A percentile compares a stretch with the other conserved stretches of the same genome.
Evolutionary conservation across 2,888 invertebrate genomes (phyloP).

Genomic region (Drosophila subquinaria): DNA sequence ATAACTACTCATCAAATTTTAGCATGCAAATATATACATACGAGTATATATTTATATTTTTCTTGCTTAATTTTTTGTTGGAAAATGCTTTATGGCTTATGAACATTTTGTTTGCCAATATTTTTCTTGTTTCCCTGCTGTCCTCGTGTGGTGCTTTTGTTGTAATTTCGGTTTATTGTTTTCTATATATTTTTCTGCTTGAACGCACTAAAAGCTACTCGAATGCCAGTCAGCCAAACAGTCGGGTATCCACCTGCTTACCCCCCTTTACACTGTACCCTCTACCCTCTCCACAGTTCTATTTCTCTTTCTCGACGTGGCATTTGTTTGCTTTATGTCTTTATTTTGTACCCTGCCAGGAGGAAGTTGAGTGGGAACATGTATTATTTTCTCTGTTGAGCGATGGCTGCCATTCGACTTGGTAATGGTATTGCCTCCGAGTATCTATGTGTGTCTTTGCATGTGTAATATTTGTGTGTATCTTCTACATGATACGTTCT

Average conservation of each 20-base stretch:
- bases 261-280: neutral
- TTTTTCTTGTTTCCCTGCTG: constrained; percentile 34
- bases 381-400: constrained; percentile 63
- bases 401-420: constrained; percentile 66
- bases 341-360: constrained; percentile 65
- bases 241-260: constrained; percentile 20
- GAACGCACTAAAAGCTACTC: constrained; percentile 80
- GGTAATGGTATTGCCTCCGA: constrained; percentile 46
- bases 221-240: constrained; percentile 68
- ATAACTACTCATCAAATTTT: constrained; percentile 77
- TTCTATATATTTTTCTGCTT: constrained; percentile 81
- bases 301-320: constrained; percentile 33
- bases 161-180: constrained; percentile 79
- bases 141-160: constrained; percentile 32
- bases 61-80: constrained; percentile 11
- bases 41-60: constrained; percentile 3
- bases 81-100: constrained; percentile 70
- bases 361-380: constrained; percentile 31
- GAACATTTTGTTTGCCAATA: constrained; percentile 78
- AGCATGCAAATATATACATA: constrained; percentile 54
- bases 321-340: constrained; percentile 81
- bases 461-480: constrained; percentile 38
- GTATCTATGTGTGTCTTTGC: constrained; percentile 21
- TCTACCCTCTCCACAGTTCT: neutral
- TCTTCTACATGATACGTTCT: constrained; percentile 49